Base-by-base conservation (phyloP, 2,797 vertebrate species). In the Eurystomus glaucurus region DNA sequence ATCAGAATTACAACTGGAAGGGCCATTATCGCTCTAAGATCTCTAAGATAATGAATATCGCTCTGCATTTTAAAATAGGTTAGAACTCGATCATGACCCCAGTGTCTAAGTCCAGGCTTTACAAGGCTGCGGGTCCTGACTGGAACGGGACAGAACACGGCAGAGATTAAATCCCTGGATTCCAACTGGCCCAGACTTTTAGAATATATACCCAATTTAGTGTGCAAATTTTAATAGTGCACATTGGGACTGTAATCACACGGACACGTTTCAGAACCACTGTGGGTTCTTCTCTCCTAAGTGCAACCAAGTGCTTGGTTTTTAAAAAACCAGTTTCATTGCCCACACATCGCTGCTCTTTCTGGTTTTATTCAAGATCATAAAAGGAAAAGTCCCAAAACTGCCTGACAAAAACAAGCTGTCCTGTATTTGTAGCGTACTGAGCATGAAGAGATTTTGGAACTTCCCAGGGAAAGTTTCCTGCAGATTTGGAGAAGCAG, bases 391-490 rank as follows among this genome's bases (percentile, higher is more conserved):
- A 80, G 48, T 37, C 62, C 51, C 71, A 69, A 43, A 50, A 50
- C 54, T 11, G 9, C 65, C 23, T 8, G 54, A 62, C 43, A 74
- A 85, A 94, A 17, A 11, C 58, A 88, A 88, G 84, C 66, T 10
- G 0, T 51, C 69, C 33, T 80, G 57, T 16, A 8, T 75, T 85
- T 65, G 43, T 48, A 52, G 52, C 0, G 5, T 33, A 11, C 51
- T 54, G 75, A 64, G 65, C 39, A 35, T 20, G 58, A 66, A 31
- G 54, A 82, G 41, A 60, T 85, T 82, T 70, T 85, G 93, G 93
- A 95, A 92, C 90, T 37, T 41, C 80, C 77, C 90, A 29, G 58
- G 78, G 70, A 68, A 88, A 66, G 79, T 66, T 86, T 72, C 26
- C 51, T 64, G 72, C 68, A 25, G 31, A 26, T 88, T 55, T 79